Conservation (phyloP, 64 coral and sea anemone genomes). For the Porites australiensis region DNA sequence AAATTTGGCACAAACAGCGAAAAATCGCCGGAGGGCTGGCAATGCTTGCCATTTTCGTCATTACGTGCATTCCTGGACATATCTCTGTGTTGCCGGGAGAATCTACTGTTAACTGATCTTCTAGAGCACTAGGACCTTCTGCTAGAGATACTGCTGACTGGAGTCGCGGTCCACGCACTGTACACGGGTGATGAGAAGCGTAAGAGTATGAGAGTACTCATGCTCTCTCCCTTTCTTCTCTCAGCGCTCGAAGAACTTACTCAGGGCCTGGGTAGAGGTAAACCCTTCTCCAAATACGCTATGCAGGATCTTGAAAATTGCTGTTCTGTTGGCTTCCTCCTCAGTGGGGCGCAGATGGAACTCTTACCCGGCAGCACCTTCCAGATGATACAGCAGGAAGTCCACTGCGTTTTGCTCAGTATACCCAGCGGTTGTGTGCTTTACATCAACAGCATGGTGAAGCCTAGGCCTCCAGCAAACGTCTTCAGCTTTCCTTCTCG, state of each 20-base stretch:
- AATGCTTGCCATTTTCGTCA: too few relatives aligned
- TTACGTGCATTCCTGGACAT: too few relatives aligned
- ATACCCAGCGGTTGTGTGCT: too few relatives aligned
- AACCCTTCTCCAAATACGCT: constrained; percentile 52
- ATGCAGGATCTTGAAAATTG: constrained; percentile 46
- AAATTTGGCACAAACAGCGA: too few relatives aligned
- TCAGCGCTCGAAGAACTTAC: constrained; percentile 48
- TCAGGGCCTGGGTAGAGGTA: constrained; percentile 38
- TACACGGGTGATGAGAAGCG: constrained; percentile 26
- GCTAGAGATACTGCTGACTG: background rate
- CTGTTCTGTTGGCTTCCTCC: background rate
- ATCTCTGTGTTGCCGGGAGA: too few relatives aligned
- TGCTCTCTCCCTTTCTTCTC: constrained; percentile 17
- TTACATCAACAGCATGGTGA: too few relatives aligned
- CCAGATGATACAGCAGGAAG: too few relatives aligned
- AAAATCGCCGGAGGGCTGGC: too few relatives aligned
- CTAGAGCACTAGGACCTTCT: background rate
- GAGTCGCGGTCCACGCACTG: background rate
- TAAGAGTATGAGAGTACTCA: constrained; percentile 65
- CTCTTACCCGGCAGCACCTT: constrained; percentile 25
- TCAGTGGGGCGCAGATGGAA: background rate
- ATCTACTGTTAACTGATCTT: background rate
- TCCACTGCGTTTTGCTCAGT: too few relatives aligned
- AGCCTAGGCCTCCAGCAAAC: too few relatives aligned
- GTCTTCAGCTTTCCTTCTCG: too few relatives aligned